phyloP scores from a whole-genome alignment of 2,797 vertebrate genomes.

The Thunnus albacares region DNA sequence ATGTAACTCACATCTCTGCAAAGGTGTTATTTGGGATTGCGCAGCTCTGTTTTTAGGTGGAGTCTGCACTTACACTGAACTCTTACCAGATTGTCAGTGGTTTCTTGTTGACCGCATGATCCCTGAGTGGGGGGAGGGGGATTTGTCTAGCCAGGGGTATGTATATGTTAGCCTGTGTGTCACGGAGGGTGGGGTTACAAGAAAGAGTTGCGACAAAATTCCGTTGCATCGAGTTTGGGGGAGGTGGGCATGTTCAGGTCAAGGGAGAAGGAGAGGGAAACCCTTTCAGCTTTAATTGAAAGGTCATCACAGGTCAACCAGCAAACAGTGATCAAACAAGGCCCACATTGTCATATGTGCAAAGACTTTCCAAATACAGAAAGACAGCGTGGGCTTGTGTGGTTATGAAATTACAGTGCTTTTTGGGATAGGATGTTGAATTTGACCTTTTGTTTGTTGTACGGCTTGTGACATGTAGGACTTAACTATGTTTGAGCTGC shows the following conservation, averaged over 20 bases:
- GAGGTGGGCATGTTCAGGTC: conserved; percentile 54
- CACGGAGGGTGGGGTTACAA: conserved; percentile 63
- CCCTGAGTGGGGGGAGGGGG: conserved; percentile 58
- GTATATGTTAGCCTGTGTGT: conserved; percentile 58
- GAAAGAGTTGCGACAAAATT: conserved; percentile 67
- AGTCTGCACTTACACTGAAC: conserved; percentile 72
- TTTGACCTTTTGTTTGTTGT: conserved; percentile 40
- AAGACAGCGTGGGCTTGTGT: conserved; percentile 20
- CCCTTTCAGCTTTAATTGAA: conserved; percentile 69
- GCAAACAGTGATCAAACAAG: conserved; percentile 58
- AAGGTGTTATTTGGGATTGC: conserved; percentile 60
- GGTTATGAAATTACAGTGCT: conserved; percentile 45
- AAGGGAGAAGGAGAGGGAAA: conserved; percentile 46
- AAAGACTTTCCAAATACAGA: conserved; percentile 12
- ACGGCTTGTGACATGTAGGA: conserved; percentile 11
- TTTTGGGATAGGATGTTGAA: conserved; percentile 39
- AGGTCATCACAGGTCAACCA: conserved; percentile 65
- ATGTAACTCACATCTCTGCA: conserved; percentile 31
- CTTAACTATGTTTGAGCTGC: conserved; percentile 10
- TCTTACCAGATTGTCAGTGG: conserved; percentile 59
- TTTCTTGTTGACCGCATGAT: conserved; percentile 61
- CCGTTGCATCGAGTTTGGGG: conserved; percentile 39
- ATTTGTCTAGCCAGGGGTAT: conserved; percentile 56
- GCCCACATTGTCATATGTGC: conserved; percentile 34
- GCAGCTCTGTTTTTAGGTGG: conserved; percentile 50